Conservation (phyloP, 2,113 vertebrate species). For the Perca flavescens region DNA sequence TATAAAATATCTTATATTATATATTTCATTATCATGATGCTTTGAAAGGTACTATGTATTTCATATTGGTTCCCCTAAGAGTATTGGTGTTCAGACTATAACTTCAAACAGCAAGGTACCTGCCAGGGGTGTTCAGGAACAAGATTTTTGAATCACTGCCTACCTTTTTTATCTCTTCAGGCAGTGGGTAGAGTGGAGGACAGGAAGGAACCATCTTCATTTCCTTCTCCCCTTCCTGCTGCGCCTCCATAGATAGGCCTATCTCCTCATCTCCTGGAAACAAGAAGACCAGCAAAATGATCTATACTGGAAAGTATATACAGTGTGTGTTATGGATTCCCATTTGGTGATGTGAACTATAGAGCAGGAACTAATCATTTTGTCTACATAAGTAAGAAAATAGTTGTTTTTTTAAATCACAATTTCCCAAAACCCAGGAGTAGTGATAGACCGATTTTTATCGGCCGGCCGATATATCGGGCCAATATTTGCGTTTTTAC, state of each 20-base stretch:
- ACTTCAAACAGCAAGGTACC: not conserved
- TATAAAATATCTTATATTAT: too few relatives aligned
- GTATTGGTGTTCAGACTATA: not conserved
- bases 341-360: not conserved
- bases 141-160: conserved; percentile 28
- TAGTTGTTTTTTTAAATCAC: too few relatives aligned
- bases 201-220: conserved; percentile 64
- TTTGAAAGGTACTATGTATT: conserved; percentile 19
- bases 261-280: conserved; percentile 65
- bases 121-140: conserved; percentile 5
- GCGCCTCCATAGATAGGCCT: conserved; percentile 37
- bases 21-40: conserved; percentile 23
- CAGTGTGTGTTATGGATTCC: not conserved
- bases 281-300: conserved; percentile 30
- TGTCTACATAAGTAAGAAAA: not conserved
- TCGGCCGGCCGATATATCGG: too few relatives aligned
- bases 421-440: not conserved
- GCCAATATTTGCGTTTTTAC: too few relatives aligned
- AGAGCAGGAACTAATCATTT: not conserved
- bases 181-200: conserved; percentile 78
- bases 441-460: too few relatives aligned
- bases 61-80: not conserved
- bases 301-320: not conserved
- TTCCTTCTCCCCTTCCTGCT: conserved; percentile 56
- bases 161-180: conserved; percentile 84